Conservation (phyloP, 2,888 invertebrate species). For the Lepidochrysops patricia region DNA sequence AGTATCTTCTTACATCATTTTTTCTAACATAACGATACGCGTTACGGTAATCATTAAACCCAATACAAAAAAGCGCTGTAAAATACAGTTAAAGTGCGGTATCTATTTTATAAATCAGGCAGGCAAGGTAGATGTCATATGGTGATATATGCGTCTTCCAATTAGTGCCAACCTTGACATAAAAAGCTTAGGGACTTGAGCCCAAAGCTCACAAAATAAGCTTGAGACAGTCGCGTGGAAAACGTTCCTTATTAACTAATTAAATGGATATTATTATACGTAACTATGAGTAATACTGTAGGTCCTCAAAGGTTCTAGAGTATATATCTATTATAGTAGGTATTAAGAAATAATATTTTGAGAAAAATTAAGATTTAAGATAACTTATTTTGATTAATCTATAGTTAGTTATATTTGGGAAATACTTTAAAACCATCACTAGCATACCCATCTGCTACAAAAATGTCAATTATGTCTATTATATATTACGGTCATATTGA, state of each 20-base stretch:
- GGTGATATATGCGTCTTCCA: slow-evolving; percentile 6
- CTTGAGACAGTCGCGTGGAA: not conserved
- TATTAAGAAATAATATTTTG: too few species aligned
- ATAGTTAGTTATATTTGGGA: too few species aligned
- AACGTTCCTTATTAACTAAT: not conserved
- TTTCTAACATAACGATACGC: too few species aligned
- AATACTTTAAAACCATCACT: too few species aligned
- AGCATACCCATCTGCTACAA: too few species aligned
- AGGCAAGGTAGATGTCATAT: not conserved
- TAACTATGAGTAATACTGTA: too few species aligned
- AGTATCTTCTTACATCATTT: too few species aligned
- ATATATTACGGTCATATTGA: not conserved
- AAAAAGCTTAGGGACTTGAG: slow-evolving; percentile 1
- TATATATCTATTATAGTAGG: too few species aligned
- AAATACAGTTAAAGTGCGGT: not conserved
- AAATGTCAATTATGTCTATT: not conserved
- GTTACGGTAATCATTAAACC: too few species aligned
- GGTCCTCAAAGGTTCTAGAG: too few species aligned
- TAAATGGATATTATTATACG: not conserved
- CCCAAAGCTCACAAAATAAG: not conserved
- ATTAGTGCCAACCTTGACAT: slow-evolving; percentile 10
- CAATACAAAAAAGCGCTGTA: not conserved
- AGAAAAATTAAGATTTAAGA: too few species aligned
- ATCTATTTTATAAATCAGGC: not conserved
- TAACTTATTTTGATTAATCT: too few species aligned